These are phyloP conservation scores for Tipula confusa DNA, from an alignment of 2,888 invertebrate genomes.

Conservation along the genomic window DNA sequence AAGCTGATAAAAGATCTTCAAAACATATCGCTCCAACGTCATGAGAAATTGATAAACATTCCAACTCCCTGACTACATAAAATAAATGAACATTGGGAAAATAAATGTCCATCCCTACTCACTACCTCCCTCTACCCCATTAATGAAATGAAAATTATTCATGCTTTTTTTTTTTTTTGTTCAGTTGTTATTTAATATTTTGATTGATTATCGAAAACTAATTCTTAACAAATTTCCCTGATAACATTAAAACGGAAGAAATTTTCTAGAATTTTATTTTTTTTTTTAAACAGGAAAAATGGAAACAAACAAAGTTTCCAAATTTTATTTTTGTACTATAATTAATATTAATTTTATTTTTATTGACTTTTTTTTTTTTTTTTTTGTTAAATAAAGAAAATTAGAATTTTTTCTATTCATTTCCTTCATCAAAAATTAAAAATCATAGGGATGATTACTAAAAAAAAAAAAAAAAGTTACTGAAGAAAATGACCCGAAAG, in stretches of 20 bases:
- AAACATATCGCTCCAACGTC: too few species aligned
- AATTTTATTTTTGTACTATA: not conserved
- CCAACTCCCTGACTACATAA: not conserved
- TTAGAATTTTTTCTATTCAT: slow-evolving; percentile 15
- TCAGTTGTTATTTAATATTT: slow-evolving; percentile 7
- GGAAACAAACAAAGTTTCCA: not conserved
- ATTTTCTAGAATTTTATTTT: not conserved
- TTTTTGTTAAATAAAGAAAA: not conserved
- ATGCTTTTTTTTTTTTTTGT: not conserved
- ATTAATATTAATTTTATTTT: slow-evolving; percentile 25
- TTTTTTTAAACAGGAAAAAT: not conserved
- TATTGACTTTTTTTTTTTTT: not conserved
- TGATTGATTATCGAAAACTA: slow-evolving; percentile 25
- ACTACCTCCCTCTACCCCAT: not conserved
- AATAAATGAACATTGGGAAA: not conserved
- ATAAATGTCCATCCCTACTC: not conserved
- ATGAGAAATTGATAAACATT: not conserved
- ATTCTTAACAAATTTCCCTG: slow-evolving; percentile 3
- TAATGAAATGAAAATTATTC: not conserved
- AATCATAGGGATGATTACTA: slow-evolving; percentile 16
- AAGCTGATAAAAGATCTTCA: too few species aligned
- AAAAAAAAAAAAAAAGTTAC: not conserved
- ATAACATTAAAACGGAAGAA: not conserved
- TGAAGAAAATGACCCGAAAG: not conserved
- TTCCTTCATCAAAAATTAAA: slow-evolving; percentile 25